phyloP scores from a whole-genome alignment of 2,888 invertebrate species.

The Stenchaetothrips biformis region DNA sequence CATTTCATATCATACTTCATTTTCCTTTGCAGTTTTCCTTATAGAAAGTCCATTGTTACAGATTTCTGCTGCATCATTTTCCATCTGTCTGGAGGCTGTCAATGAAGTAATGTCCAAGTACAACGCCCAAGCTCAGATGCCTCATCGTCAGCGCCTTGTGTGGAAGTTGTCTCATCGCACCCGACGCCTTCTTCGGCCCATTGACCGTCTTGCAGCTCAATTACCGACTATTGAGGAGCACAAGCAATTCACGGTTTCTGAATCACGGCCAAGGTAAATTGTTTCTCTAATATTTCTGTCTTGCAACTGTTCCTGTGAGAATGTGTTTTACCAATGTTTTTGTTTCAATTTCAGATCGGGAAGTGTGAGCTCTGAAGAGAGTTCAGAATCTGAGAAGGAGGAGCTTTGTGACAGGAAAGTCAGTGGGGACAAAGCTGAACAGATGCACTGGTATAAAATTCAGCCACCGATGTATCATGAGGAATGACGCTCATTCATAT shows the following conservation, averaged over 20 bases:
- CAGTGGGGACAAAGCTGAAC: background rate
- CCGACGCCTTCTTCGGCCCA: conserved; percentile 65
- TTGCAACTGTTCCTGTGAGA: background rate
- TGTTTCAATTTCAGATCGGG: background rate
- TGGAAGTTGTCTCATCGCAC: conserved; percentile 74
- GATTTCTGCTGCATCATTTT: conserved; percentile 45
- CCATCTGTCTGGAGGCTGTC: conserved; percentile 57
- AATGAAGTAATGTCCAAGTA: conserved; percentile 63
- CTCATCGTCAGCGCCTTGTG: conserved; percentile 66
- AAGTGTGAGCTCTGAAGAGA: background rate
- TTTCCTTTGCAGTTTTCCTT: background rate
- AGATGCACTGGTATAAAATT: background rate
- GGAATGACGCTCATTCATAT: background rate
- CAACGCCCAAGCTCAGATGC: conserved; percentile 63
- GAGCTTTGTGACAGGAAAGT: background rate
- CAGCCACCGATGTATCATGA: background rate
- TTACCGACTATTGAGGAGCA: conserved; percentile 73
- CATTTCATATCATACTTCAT: conserved; percentile 19
- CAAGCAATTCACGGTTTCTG: conserved; percentile 43
- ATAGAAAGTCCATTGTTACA: background rate
- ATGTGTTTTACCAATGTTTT: background rate
- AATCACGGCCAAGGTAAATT: background rate
- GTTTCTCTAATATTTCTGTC: background rate
- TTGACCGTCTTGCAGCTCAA: conserved; percentile 65
- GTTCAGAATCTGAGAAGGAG: background rate